These are phyloP conservation scores for Oncopeltus fasciatus DNA, from an alignment of 1,140 invertebrate species.

Conservation along the genomic window DNA sequence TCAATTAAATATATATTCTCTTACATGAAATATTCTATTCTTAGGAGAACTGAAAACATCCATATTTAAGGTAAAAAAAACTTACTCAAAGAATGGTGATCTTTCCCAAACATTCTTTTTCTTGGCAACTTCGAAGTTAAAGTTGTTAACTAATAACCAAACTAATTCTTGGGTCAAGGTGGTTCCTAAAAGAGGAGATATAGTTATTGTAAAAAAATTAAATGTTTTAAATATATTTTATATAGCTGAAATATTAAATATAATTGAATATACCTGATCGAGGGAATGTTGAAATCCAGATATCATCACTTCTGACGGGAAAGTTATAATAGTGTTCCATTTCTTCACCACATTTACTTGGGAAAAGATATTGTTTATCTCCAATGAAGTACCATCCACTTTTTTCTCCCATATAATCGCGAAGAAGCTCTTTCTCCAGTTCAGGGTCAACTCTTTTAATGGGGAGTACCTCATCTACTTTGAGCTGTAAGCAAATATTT, in stretches of 20 bases:
- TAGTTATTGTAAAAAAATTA: constrained; percentile 39
- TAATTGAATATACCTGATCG: constrained; percentile 68
- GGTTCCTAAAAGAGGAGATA: constrained; percentile 45
- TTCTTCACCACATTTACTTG: constrained; percentile 43
- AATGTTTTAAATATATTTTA: neutral
- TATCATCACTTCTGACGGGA: constrained; percentile 33
- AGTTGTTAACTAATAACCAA: constrained; percentile 55
- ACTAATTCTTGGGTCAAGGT: constrained; percentile 70
- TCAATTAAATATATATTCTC: too few relatives aligned
- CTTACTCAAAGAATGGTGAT: constrained; percentile 64
- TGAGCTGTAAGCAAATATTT: too few relatives aligned
- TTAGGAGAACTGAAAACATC: too few relatives aligned
- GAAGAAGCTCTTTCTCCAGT: constrained; percentile 30
- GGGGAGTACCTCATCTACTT: too few relatives aligned
- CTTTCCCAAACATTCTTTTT: constrained; percentile 39
- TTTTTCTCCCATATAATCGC: constrained; percentile 40
- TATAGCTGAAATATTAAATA: too few relatives aligned
- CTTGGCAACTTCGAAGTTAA: constrained; percentile 48
- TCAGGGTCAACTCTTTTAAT: constrained; percentile 21
- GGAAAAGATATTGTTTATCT: constrained; percentile 55
- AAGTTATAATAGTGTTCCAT: constrained; percentile 54
- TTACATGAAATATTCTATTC: too few relatives aligned
- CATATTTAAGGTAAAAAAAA: too few relatives aligned
- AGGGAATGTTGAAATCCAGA: constrained; percentile 60
- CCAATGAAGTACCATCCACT: constrained; percentile 57